Evolutionary conservation across 2,113 vertebrate species (phyloP).

Genomic region (Sceloporus undulatus): DNA sequence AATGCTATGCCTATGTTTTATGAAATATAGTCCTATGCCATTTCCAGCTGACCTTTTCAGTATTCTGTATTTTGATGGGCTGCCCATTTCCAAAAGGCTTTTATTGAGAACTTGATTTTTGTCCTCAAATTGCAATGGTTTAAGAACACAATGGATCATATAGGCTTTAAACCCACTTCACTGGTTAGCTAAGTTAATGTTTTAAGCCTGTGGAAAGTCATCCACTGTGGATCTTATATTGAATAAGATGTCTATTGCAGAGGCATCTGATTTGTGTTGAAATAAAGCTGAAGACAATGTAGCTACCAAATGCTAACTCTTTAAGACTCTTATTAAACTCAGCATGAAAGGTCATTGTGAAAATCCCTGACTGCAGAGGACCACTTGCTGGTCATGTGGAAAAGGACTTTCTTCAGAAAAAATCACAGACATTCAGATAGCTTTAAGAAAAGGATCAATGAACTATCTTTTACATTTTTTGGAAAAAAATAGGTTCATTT

Average conservation of each 20-base stretch:
- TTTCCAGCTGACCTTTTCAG: constrained; percentile 74
- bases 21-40: constrained; percentile 61
- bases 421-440: background rate
- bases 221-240: background rate
- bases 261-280: background rate
- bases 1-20: constrained; percentile 69
- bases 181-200: background rate
- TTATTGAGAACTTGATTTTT: constrained; percentile 48
- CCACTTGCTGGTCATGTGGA: background rate
- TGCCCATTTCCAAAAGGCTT: constrained; percentile 31
- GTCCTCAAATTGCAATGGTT: constrained; percentile 34
- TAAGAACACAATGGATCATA: constrained; percentile 39
- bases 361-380: background rate
- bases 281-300: background rate
- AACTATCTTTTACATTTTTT: no score
- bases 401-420: background rate
- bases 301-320: background rate
- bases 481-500: no score
- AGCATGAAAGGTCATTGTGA: background rate
- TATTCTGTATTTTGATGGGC: constrained; percentile 64
- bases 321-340: background rate
- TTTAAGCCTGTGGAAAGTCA: background rate
- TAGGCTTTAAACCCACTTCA: constrained; percentile 17
- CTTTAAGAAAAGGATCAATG: background rate
- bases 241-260: background rate